Base-by-base conservation (phyloP, 2,888 invertebrate species). In the Luperina testacea region DNA sequence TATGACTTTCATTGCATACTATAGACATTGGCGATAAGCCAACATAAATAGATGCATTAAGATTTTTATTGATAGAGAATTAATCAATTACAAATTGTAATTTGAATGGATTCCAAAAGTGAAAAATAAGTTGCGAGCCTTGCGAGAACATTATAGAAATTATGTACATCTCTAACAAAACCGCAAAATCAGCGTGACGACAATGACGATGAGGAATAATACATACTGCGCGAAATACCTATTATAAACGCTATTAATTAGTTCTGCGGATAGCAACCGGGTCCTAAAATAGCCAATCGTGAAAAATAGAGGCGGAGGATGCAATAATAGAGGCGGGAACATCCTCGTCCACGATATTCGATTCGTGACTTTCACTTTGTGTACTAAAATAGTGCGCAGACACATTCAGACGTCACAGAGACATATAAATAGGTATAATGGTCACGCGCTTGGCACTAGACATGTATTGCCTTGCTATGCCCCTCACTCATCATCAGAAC, bases 361-460 rank as follows among this genome's bases (percentile, higher is more conserved):
- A 87, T 86, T 90, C 89, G 86, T 89, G 88, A 92, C 93, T 94
- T 93, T 94, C 92, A 92, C 92, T 93, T 91, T 91, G 90, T 88
- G 89, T 82, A 88, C 89, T 83, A 88, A 93, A 93, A 94, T 92
- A 94, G 90, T 90, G 72, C 85, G 80, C 88, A 89, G 87, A 90
- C 89, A 85, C 87, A 89, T 88, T 84, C 85, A 90, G 86, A 90
- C 91, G 91, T 90, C 88, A 88, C 87, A 82, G 83, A 83, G 72
- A 82, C 67, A 82, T 91, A 91, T 91, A 90, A 90, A 92, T 93
- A 92, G 85, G 78, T 78, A 68, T 67, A 64, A 75, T 76, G 85
- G 91, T 92, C 93, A 94, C 92, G 93, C 91, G 93, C 91, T 90
- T 91, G 91, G 91, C 90, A 89, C 84, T 85, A 80, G 61, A 87